These are phyloP conservation scores for Bos indicus DNA, from an alignment of 2,113 vertebrate genomes.

Conservation along the genomic window DNA sequence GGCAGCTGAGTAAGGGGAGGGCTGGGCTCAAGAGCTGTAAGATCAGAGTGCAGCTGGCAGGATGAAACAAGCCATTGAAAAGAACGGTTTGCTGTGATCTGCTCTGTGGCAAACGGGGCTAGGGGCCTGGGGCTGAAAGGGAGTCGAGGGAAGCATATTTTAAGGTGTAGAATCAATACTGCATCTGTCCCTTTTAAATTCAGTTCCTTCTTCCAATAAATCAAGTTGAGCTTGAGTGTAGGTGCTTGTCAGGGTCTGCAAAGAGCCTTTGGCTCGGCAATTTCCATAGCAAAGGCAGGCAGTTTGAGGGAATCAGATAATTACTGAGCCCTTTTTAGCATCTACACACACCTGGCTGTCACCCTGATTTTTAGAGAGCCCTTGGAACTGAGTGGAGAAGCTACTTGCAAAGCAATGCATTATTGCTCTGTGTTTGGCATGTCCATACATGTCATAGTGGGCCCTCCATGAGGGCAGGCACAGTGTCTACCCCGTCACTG, in stretches of 20 bases:
- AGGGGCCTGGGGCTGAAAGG: neutral
- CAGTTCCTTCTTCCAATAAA: conserved; percentile 60
- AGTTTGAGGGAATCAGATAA: conserved; percentile 35
- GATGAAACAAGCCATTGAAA: conserved; percentile 26
- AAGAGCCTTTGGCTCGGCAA: conserved; percentile 50
- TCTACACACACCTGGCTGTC: conserved; percentile 40
- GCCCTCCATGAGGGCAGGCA: neutral
- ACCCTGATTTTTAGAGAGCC: neutral
- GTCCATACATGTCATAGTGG: neutral
- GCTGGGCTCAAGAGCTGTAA: neutral
- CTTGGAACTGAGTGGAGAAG: neutral
- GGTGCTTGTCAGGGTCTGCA: conserved; percentile 35
- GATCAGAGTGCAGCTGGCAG: conserved; percentile 19
- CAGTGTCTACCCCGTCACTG: rapidly evolving
- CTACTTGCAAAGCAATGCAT: neutral
- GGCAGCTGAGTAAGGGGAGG: neutral
- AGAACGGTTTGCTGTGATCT: conserved; percentile 36
- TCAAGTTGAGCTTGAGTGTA: conserved; percentile 32
- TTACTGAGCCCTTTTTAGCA: conserved; percentile 48
- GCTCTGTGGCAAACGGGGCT: neutral
- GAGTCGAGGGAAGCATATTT: conserved; percentile 33
- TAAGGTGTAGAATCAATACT: conserved; percentile 58
- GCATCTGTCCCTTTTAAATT: conserved; percentile 60
- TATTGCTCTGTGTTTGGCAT: neutral
- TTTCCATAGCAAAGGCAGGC: conserved; percentile 52